A percentile compares a stretch with the other conserved stretches of the same genome.
phyloP scores from a whole-genome alignment of 2,797 vertebrate species.

The Platyrinchus mystaceus region DNA sequence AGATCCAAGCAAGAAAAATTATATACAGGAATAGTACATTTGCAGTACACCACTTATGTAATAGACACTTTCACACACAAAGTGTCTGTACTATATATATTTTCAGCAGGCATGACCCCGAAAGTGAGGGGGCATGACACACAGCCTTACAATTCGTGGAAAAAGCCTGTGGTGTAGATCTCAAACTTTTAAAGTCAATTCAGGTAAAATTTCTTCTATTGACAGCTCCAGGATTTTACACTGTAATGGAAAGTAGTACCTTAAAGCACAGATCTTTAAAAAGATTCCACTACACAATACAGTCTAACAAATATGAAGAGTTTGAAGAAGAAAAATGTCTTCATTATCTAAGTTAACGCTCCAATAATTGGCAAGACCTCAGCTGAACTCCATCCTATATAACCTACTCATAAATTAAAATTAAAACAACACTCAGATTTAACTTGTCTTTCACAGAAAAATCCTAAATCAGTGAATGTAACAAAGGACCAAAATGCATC shows the following conservation, averaged over 20 bases:
- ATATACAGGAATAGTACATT: not conserved
- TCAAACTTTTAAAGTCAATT: not conserved
- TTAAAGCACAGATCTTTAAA: not conserved
- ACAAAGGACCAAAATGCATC: not conserved
- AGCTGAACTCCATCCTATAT: not conserved
- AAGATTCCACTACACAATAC: not conserved
- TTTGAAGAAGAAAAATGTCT: not conserved
- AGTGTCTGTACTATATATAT: not conserved
- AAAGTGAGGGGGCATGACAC: not conserved
- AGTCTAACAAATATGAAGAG: not conserved
- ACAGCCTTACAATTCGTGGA: not conserved
- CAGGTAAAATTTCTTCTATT: not conserved
- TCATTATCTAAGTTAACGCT: not conserved
- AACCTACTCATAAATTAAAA: not conserved
- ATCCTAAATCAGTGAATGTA: not conserved
- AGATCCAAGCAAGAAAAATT: not conserved
- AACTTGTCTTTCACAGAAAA: not conserved
- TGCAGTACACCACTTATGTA: not conserved
- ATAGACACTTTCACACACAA: not conserved
- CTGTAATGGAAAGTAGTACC: not conserved
- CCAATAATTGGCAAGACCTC: not conserved
- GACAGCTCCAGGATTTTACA: not conserved
- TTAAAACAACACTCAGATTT: not conserved
- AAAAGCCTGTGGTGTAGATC: not conserved
- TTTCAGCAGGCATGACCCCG: not conserved